Conservation (phyloP, 2,888 invertebrate genomes). For the Serrognathus titanus region DNA sequence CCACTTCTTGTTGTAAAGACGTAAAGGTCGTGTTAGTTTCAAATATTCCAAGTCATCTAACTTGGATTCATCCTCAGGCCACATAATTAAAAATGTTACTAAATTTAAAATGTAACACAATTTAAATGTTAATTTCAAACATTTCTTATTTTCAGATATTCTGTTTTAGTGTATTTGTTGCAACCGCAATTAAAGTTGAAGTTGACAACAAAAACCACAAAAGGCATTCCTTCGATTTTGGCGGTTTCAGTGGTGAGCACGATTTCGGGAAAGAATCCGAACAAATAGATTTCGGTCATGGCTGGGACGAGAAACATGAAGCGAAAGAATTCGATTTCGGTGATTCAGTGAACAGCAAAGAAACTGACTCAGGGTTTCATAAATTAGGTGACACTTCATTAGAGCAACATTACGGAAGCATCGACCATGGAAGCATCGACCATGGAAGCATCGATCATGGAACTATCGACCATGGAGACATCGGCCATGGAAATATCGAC, state of each 20-base stretch:
- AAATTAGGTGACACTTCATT: too few species aligned
- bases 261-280: slow-evolving; percentile 8
- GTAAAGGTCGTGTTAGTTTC: too few species aligned
- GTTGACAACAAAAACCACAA: slow-evolving; percentile 57
- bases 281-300: slow-evolving; percentile 2
- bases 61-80: too few species aligned
- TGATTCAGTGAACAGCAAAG: not conserved
- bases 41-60: too few species aligned
- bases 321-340: not conserved
- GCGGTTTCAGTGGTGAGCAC: slow-evolving; percentile 13
- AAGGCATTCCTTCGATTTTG: slow-evolving; percentile 53
- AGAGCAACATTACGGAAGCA: too few species aligned
- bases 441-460: not conserved
- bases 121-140: too few species aligned
- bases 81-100: too few species aligned
- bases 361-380: not conserved
- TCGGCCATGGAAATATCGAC: not conserved
- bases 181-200: slow-evolving; percentile 3
- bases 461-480: not conserved
- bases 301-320: slow-evolving; percentile 5
- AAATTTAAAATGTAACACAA: too few species aligned
- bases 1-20: too few species aligned
- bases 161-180: slow-evolving; percentile 42
- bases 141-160: slow-evolving; percentile 6
- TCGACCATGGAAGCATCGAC: not conserved